Percentiles rank a stretch among this genome's conserved stretches.
These are phyloP conservation scores for Trachelus tabidus DNA, from an alignment of 2,888 invertebrate species.

Conservation along the genomic window DNA sequence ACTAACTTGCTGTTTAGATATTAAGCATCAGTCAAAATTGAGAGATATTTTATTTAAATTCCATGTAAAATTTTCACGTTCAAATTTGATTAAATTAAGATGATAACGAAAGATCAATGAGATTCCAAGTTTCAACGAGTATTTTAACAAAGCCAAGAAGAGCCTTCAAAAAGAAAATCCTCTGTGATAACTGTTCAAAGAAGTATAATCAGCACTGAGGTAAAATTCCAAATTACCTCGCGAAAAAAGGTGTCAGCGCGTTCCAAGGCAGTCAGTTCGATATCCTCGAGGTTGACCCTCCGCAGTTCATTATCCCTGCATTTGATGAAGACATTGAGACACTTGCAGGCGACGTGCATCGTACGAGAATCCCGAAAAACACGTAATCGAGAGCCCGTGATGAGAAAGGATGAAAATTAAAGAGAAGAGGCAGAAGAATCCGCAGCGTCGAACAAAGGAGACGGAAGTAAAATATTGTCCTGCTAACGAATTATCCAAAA, in stretches of 20 bases:
- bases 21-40: not conserved
- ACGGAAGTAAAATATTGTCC: too few species aligned
- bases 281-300: conserved; percentile 69
- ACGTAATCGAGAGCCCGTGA: too few species aligned
- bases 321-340: conserved; percentile 78
- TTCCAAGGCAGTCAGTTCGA: conserved; percentile 72
- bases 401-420: too few species aligned
- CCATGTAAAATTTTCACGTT: not conserved
- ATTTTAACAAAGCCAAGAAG: too few species aligned
- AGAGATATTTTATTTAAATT: conserved; percentile 6
- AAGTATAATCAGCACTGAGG: too few species aligned
- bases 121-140: too few species aligned
- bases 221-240: conserved; percentile 67
- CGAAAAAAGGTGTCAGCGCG: conserved; percentile 76
- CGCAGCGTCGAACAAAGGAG: too few species aligned
- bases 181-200: too few species aligned
- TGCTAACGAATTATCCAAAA: too few species aligned
- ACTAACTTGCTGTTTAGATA: not conserved
- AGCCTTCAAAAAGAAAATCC: too few species aligned
- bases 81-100: not conserved
- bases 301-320: conserved; percentile 71
- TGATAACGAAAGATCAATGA: too few species aligned
- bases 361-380: conserved; percentile 21
- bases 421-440: too few species aligned
- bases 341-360: conserved; percentile 75